These are phyloP conservation scores for Characodon lateralis DNA, from an alignment of 2,797 vertebrate species.

Conservation along the genomic window DNA sequence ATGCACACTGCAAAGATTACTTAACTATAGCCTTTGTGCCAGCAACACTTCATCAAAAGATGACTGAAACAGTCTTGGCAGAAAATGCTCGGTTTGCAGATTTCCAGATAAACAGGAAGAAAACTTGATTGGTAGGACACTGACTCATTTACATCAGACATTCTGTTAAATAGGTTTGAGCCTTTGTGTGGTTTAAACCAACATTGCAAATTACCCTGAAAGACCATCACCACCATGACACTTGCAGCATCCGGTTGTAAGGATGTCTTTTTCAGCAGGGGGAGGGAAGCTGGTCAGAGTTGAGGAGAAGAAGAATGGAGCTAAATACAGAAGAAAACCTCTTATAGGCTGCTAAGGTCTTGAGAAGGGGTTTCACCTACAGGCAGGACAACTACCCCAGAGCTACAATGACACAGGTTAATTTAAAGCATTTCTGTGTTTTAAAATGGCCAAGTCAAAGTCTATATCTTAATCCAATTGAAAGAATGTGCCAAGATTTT, in stretches of 20 bases:
- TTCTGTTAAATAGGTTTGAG: neutral
- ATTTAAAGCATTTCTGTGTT: neutral
- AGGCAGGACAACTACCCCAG: too few species aligned
- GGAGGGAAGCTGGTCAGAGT: neutral
- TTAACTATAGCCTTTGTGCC: slow-evolving; percentile 8
- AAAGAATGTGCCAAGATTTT: neutral
- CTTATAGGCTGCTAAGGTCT: too few species aligned
- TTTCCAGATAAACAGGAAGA: neutral
- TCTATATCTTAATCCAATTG: neutral
- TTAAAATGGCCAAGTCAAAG: neutral
- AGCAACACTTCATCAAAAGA: neutral
- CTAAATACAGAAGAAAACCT: neutral
- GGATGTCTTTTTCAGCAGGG: neutral
- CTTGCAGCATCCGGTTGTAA: neutral
- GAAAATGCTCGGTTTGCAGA: slow-evolving; percentile 3
- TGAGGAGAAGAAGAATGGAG: neutral
- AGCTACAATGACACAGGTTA: neutral
- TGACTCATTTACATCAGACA: neutral
- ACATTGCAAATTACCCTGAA: too few species aligned
- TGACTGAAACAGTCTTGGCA: neutral
- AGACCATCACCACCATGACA: neutral
- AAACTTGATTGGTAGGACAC: neutral
- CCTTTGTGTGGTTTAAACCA: neutral
- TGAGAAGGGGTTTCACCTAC: too few species aligned
- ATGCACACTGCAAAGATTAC: slow-evolving; percentile 12